Evolutionary conservation across 2,113 vertebrate genomes (phyloP), one percentile per base, ranked within the genome.

Genomic region (Ageneiosus marmoratus): DNA sequence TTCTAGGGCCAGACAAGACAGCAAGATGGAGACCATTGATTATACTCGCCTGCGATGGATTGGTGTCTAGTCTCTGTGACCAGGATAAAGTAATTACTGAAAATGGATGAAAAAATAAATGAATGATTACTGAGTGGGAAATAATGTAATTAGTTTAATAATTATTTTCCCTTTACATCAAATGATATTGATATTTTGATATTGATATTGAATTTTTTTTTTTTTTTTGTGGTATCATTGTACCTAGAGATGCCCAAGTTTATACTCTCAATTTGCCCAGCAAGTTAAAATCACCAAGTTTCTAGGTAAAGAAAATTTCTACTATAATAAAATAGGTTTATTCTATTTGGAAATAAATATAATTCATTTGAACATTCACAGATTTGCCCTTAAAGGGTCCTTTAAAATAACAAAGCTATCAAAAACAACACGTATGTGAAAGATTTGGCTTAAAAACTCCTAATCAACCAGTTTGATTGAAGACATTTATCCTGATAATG

Each of bases 11-110:
- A 79, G 72, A 18, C 32, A 85, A 78, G 84, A 77, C 82, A 88
- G 80, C 46, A 83, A 89, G 88, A 90, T 67, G 60, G 87, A 91
- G 88, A 34, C 77, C 86, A 76, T 85, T 85, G 88, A 91, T 92
- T 90, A 88, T 77, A 83, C 73, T 67, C n/a, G 24, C 32, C 48
- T n/a, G 69, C 0, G 4, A 46, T 72, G 10, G 20, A 72, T 27
- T n/a, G 22, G 4, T 2, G 5, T n/a, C 10, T 46, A 67, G 8
- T 32, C 18, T 67, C 32, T 2, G 2, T n/a, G 1, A 46, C 41
- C 20, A 24, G 24, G 24, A 46, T 46, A 24, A 41, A 69, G 3
- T 69, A 46, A n/a, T 72, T 72, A 72, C 37, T 72, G 7, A 72
- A 69, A 3, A 69, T 22, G 10, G 44, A 70, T 41, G 32, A 67